Percentiles rank a stretch among this genome's conserved stretches.
Evolutionary conservation across 2,113 vertebrate genomes (phyloP).

Genomic region (Sebastes fasciatus): DNA sequence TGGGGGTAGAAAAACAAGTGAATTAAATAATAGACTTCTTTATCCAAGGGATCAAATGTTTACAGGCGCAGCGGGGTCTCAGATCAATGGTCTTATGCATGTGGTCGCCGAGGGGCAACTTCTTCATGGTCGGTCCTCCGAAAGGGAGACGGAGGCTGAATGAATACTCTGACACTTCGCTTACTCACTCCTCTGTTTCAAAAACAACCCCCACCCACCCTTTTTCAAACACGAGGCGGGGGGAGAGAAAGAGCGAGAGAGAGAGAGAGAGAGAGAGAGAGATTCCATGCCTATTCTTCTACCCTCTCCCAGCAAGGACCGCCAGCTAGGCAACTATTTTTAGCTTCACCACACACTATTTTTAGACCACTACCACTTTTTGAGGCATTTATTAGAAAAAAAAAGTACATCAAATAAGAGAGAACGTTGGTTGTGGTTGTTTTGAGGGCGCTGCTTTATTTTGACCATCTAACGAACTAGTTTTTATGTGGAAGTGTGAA

Average conservation of each 20-base stretch:
- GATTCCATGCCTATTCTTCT: conserved; percentile 94
- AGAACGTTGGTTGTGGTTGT: conserved; percentile 52
- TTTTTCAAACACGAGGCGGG: conserved; percentile 53
- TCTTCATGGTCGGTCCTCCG: conserved; percentile 82
- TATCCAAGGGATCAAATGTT: conserved; percentile 90
- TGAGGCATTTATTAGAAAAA: conserved; percentile 91
- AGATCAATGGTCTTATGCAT: conserved; percentile 86
- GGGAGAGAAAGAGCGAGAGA: conserved; percentile 53
- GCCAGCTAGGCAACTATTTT: conserved; percentile 91
- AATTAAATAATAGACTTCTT: conserved; percentile 77
- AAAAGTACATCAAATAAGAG: conserved; percentile 79
- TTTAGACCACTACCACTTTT: conserved; percentile 95
- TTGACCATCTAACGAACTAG: conserved; percentile 82
- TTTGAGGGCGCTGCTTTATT: conserved; percentile 76
- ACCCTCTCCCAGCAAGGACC: conserved; percentile 93
- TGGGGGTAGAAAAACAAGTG: conserved; percentile 78
- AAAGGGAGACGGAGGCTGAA: conserved; percentile 86
- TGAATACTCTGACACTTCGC: conserved; percentile 86
- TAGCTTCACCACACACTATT: conserved; percentile 93
- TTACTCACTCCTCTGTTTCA: conserved; percentile 79
- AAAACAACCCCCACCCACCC: conserved; percentile 75
- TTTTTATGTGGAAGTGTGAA: conserved; percentile 83
- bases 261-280: conserved; percentile 63
- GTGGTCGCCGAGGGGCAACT: conserved; percentile 86
- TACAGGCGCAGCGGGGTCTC: conserved; percentile 90